Evolutionary conservation across 2,888 invertebrate genomes (phyloP).

Genomic region (Dicroscelio sp.): DNA sequence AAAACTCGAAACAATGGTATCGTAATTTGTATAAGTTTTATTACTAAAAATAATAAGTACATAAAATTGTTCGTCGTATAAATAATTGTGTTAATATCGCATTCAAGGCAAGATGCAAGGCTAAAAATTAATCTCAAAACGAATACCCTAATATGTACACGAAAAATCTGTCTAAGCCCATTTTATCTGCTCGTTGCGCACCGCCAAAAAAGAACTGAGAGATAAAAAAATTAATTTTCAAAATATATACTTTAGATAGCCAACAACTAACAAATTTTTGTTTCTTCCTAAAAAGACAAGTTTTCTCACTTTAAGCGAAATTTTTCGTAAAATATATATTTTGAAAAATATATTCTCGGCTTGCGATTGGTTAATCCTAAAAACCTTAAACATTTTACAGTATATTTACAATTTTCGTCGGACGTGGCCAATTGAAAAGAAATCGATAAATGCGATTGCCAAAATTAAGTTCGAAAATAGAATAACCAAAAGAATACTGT

Average conservation of each 20-base stretch:
- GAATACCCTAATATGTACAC: constrained; percentile 89
- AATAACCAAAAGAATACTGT: no score
- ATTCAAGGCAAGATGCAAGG: constrained; percentile 90
- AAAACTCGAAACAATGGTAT: background rate
- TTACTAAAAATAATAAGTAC: constrained; percentile 86
- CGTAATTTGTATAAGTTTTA: constrained; percentile 77
- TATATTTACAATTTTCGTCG: background rate
- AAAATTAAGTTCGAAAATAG: constrained; percentile 27
- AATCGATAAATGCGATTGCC: no score
- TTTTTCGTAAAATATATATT: constrained; percentile 39
- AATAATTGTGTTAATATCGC: constrained; percentile 89
- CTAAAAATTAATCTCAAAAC: constrained; percentile 86
- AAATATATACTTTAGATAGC: background rate
- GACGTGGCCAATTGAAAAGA: no score
- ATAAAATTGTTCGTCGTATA: constrained; percentile 86
- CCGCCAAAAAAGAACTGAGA: background rate
- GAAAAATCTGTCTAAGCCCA: constrained; percentile 44
- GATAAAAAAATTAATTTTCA: constrained; percentile 2
- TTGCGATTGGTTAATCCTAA: constrained; percentile 26
- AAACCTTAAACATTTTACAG: constrained; percentile 48
- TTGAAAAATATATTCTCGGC: constrained; percentile 31
- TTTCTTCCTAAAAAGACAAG: background rate
- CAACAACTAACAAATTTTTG: constrained; percentile 29
- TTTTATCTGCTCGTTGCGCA: background rate
- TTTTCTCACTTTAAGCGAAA: no score